Evolutionary conservation across 2,113 vertebrate genomes (phyloP).

Genomic region (Symphodus melops): DNA sequence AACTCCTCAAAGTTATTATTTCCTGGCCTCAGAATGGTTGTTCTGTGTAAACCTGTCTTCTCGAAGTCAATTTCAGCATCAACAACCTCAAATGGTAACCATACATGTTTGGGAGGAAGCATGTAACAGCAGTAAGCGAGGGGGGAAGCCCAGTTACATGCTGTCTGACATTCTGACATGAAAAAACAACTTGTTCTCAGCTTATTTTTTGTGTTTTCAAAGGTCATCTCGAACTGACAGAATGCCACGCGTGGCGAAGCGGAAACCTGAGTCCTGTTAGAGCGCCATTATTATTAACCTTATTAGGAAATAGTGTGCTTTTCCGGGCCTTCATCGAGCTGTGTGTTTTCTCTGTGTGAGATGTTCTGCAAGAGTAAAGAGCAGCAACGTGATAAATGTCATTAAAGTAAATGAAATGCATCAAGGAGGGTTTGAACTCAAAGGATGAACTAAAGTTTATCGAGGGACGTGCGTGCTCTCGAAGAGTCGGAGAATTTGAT

Average conservation of each 20-base stretch:
- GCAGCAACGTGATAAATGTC: background rate
- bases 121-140: conserved; percentile 54
- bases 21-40: conserved; percentile 29
- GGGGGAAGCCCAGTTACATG: conserved; percentile 69
- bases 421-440: background rate
- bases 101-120: conserved; percentile 49
- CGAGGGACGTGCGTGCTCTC: too few relatives aligned
- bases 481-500: too few relatives aligned
- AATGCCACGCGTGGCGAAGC: conserved; percentile 48
- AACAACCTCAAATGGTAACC: conserved; percentile 49
- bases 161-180: conserved; percentile 69
- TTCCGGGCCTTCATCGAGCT: conserved; percentile 1
- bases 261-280: conserved; percentile 39
- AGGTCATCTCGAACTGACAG: conserved; percentile 59
- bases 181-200: conserved; percentile 65
- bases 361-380: conserved; percentile 1
- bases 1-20: conserved; percentile 26
- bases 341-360: background rate
- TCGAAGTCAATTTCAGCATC: conserved; percentile 38
- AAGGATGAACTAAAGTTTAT: too few relatives aligned
- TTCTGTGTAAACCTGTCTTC: conserved; percentile 38
- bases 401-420: background rate
- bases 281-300: conserved; percentile 46
- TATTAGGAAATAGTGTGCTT: conserved; percentile 26
- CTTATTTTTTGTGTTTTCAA: conserved; percentile 66